Evolutionary conservation across 2,888 invertebrate species (phyloP), one percentile per base, ranked within the genome.

Genomic region (Spodoptera exigua): DNA sequence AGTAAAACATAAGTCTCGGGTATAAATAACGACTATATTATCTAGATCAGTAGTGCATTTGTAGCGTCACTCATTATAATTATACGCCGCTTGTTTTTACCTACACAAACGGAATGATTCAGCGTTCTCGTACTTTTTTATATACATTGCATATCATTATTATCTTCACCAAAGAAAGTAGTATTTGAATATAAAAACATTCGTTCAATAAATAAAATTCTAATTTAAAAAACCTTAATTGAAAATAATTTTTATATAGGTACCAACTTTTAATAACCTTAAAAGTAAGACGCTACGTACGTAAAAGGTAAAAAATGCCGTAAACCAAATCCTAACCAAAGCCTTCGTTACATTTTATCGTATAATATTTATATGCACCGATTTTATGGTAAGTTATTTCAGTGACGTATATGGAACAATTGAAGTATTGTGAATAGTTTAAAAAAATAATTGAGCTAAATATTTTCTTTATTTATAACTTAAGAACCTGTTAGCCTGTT

Each of bases 1-100:
- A 52, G 34, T 69, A 58, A 63, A 67, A 51, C 46, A 63, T 52
- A 58, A 68, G 27, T 57, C 39, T 44, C 41, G 21, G 37, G 43
- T 39, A 39, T 56, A 59, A 56, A 59, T 47, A 48, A 52, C 34
- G 36, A 16, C 34, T 74, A 60, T 54, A 36, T 41, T 49, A 57
- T 64, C 40, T 34, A 17, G 11, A 35, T 51, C 34, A 49, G 11
- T 27, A 27, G 27, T 27, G 9, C 27, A 27, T 27, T 27, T 27
- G 27, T 27, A 3, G 27, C 27, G 27, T 27, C 27, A 27, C 27
- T 27, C 9, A 27, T 27, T 27, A 27, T 27, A 27, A 27, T 27
- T 27, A 27, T 27, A 27, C 9, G 5, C 7, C 5, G 4, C 27
- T 27, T 9, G 27, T 27, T 27, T 27, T 9, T 27, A 27, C 27